These are phyloP conservation scores for Polylopha cassiicola DNA, from an alignment of 2,888 invertebrate species.

Conservation along the genomic window DNA sequence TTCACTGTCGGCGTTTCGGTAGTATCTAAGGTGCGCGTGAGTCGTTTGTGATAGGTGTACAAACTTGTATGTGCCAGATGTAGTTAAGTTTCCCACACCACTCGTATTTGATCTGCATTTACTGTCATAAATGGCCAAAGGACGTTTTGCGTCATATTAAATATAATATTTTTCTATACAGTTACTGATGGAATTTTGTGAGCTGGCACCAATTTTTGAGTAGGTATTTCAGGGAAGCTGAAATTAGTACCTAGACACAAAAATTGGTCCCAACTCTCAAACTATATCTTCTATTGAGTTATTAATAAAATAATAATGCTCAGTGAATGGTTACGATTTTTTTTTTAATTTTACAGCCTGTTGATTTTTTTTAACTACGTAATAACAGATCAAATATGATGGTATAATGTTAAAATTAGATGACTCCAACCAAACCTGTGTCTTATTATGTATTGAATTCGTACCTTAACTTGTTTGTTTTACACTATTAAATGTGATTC, in stretches of 20 bases:
- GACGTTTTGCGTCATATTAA: constrained; percentile 27
- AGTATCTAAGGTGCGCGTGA: constrained; percentile 39
- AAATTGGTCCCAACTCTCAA: too few relatives aligned
- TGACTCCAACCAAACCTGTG: constrained; percentile 39
- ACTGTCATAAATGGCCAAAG: constrained; percentile 25
- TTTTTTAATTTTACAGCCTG: too few relatives aligned
- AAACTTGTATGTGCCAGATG: constrained; percentile 59
- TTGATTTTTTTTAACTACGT: too few relatives aligned
- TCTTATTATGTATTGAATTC: constrained; percentile 60
- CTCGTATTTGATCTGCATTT: constrained; percentile 57
- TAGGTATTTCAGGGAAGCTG: too few relatives aligned
- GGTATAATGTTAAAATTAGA: constrained; percentile 12
- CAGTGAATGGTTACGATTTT: too few relatives aligned
- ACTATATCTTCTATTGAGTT: too few relatives aligned
- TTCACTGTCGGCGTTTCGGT: constrained; percentile 56
- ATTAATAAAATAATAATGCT: too few relatives aligned
- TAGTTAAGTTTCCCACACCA: constrained; percentile 37
- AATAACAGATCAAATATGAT: constrained; percentile 50
- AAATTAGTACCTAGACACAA: too few relatives aligned
- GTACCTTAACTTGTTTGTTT: constrained; percentile 68
- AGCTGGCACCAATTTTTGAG: too few relatives aligned
- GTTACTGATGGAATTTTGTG: too few relatives aligned
- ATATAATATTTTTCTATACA: constrained; percentile 24
- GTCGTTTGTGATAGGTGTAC: constrained; percentile 44
- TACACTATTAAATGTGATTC: constrained; percentile 64